Percentiles rank a stretch among this genome's conserved stretches.
These are phyloP conservation scores for Barypeithes pellucidus DNA, from an alignment of 2,888 invertebrate genomes.

Conservation along the genomic window DNA sequence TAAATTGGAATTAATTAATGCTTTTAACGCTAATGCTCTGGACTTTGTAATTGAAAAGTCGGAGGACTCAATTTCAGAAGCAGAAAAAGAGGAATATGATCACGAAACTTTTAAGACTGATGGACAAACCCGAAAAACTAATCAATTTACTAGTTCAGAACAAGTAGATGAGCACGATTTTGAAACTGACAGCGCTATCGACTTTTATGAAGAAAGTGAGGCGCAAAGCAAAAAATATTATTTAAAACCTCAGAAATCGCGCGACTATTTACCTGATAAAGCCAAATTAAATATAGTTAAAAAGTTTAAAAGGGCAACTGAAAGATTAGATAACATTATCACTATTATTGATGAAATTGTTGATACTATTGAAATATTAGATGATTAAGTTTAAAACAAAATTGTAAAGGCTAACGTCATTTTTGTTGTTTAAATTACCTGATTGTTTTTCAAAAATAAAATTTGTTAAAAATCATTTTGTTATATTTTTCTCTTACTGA, in stretches of 20 bases:
- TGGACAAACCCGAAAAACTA: not conserved
- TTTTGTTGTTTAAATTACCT: too few species aligned
- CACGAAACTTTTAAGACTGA: constrained; percentile 3
- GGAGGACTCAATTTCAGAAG: not conserved
- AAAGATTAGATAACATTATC: constrained; percentile 68
- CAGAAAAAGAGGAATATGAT: not conserved
- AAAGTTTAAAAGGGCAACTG: constrained; percentile 65
- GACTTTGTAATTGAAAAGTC: not conserved
- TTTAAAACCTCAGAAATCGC: constrained; percentile 13
- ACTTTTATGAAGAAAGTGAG: constrained; percentile 37
- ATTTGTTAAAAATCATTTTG: not conserved
- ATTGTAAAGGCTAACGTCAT: too few species aligned
- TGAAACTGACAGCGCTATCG: constrained; percentile 33
- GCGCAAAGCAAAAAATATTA: not conserved
- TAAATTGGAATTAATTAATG: constrained; percentile 62
- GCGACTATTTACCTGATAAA: constrained; percentile 52
- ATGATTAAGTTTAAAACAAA: constrained; percentile 55
- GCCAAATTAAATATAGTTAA: constrained; percentile 57
- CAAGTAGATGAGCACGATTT: constrained; percentile 3
- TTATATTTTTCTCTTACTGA: not conserved
- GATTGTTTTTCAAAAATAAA: constrained; percentile 22
- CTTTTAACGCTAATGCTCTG: constrained; percentile 38
- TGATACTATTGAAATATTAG: constrained; percentile 66
- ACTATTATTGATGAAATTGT: constrained; percentile 68
- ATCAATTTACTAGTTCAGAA: constrained; percentile 7